Evolutionary conservation across 2,888 invertebrate species (phyloP).

Genomic region (Diarsia brunnea): DNA sequence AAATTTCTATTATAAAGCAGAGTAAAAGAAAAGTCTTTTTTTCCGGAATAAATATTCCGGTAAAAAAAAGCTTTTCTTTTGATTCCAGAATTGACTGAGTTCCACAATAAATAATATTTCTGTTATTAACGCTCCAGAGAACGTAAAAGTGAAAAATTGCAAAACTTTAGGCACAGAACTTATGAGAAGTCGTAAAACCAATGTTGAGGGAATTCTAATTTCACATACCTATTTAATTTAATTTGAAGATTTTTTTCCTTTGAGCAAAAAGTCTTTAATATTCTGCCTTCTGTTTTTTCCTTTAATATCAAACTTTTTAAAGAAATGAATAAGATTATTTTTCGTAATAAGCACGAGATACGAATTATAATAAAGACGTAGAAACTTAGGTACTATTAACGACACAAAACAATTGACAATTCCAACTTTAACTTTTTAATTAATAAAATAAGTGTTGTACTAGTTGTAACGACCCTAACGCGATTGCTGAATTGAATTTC

Average conservation of each 20-base stretch:
- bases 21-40: no score
- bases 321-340: background rate
- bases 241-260: slow-evolving; percentile 45
- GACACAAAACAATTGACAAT: background rate
- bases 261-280: slow-evolving; percentile 12
- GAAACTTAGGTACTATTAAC: background rate
- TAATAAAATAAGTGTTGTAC: background rate
- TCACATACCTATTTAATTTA: slow-evolving; percentile 26
- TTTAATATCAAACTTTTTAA: background rate
- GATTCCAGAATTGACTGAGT: slow-evolving; percentile 4
- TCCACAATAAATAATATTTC: slow-evolving; percentile 26
- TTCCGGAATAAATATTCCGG: no score
- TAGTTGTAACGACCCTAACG: no score
- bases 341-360: background rate
- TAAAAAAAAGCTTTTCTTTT: background rate
- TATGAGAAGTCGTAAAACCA: slow-evolving; percentile 32
- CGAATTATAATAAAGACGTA: background rate
- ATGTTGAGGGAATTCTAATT: slow-evolving; percentile 32
- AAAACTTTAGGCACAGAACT: slow-evolving; percentile 37
- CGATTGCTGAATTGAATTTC: no score
- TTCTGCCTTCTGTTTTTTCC: background rate
- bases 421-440: background rate
- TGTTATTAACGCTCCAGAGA: slow-evolving; percentile 19
- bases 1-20: background rate
- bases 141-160: slow-evolving; percentile 46